Percentiles rank a stretch among this genome's conserved stretches.
These are phyloP conservation scores for Rhadina sibilatrix DNA, from an alignment of 2,113 vertebrate species.

Conservation along the genomic window DNA sequence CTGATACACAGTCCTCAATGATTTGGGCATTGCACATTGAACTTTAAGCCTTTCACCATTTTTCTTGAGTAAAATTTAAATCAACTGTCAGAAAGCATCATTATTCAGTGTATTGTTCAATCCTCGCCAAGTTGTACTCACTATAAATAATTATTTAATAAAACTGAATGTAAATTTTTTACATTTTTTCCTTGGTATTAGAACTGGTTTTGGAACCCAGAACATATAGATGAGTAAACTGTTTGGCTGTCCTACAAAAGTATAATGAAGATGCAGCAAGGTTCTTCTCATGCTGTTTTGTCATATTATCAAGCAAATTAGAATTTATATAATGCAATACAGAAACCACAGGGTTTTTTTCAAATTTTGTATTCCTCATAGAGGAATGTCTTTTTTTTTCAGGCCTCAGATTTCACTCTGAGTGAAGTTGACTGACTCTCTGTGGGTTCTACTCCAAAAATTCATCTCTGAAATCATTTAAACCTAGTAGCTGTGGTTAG, in stretches of 20 bases:
- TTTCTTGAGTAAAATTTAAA: conserved; percentile 68
- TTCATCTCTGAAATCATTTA: background rate
- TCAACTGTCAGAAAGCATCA: conserved; percentile 53
- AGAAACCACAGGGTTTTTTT: background rate
- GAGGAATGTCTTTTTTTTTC: background rate
- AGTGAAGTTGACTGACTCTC: background rate
- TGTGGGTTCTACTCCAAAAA: background rate
- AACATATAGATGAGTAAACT: background rate
- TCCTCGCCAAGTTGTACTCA: conserved; percentile 31
- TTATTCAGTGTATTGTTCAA: conserved; percentile 41
- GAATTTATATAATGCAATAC: background rate
- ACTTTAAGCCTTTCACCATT: conserved; percentile 48
- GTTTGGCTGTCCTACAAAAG: background rate
- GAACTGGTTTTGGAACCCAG: background rate
- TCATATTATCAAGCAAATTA: background rate
- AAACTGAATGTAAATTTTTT: background rate
- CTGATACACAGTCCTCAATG: conserved; percentile 41
- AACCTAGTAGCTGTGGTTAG: background rate
- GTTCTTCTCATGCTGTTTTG: background rate
- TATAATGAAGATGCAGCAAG: background rate
- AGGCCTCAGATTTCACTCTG: background rate
- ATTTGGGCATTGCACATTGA: background rate
- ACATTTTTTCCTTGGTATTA: background rate
- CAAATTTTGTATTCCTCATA: background rate
- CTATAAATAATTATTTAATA: conserved; percentile 10